Percentiles rank a stretch among this genome's conserved stretches.
phyloP scores from a whole-genome alignment of 2,113 vertebrate genomes.

The Lipotes vexillifer region DNA sequence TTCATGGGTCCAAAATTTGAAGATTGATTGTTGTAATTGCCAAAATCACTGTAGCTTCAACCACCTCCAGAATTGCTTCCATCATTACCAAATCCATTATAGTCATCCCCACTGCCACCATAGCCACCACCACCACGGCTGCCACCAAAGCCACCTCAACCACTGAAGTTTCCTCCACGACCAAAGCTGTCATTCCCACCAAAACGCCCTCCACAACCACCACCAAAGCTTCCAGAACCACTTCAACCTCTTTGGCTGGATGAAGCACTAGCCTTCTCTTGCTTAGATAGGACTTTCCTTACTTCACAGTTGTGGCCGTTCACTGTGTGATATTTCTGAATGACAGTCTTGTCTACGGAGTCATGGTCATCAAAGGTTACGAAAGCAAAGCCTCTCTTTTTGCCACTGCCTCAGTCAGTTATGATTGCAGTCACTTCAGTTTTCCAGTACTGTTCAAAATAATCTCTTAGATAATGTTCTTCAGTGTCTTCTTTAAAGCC shows the following conservation, averaged over 20 bases:
- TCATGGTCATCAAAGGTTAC: too few species aligned
- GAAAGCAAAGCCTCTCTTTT: too few species aligned
- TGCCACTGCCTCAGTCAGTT: too few species aligned
- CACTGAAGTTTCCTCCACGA: neutral
- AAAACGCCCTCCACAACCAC: neutral
- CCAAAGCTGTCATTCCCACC: neutral
- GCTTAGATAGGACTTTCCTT: neutral
- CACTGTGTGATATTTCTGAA: too few species aligned
- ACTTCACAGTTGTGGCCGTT: neutral
- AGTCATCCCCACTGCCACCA: neutral
- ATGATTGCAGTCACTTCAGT: too few species aligned
- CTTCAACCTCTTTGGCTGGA: neutral
- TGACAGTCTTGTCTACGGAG: too few species aligned
- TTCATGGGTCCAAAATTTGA: too few species aligned
- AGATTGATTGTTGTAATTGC: neutral
- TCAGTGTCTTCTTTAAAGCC: too few species aligned
- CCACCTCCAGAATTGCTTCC: neutral
- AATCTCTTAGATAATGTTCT: too few species aligned
- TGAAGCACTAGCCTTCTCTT: neutral
- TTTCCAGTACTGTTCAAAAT: too few species aligned
- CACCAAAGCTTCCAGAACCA: neutral
- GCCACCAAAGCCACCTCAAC: neutral
- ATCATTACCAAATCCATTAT: neutral
- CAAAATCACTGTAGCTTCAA: neutral
- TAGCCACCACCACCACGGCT: neutral